phyloP scores from a whole-genome alignment of 2,888 invertebrate genomes.

The Hecatera dysodea region DNA sequence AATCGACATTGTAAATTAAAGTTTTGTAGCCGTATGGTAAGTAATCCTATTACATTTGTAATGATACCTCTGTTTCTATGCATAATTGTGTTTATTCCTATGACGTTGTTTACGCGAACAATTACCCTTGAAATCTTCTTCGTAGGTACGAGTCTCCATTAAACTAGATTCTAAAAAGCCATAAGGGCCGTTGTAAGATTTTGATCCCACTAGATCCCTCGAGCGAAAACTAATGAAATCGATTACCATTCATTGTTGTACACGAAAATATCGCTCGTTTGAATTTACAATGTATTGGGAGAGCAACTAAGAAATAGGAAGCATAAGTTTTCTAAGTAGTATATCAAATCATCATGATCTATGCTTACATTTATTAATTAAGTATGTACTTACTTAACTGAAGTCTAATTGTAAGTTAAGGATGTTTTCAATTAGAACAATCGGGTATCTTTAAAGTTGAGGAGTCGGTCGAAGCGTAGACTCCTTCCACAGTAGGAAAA shows the following conservation, averaged over 20 bases:
- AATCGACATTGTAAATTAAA: not conserved
- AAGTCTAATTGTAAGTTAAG: not conserved
- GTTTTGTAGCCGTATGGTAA: not conserved
- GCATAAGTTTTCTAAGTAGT: not conserved
- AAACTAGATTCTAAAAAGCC: not conserved
- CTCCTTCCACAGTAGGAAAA: not conserved
- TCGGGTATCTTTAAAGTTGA: not conserved
- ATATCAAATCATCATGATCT: not conserved
- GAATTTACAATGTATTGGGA: constrained; percentile 1
- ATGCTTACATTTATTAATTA: not conserved
- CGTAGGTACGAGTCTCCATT: not conserved
- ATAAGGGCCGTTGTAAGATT: not conserved
- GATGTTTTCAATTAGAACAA: not conserved
- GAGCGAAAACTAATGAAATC: constrained; percentile 31
- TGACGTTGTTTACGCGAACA: not conserved
- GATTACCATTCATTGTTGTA: constrained; percentile 1
- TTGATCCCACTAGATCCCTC: constrained; percentile 1
- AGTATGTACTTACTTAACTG: not conserved
- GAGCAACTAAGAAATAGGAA: not conserved
- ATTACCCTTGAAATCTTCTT: not conserved
- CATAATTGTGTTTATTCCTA: not conserved
- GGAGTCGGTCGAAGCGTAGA: not conserved
- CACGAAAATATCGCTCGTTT: constrained; percentile 14
- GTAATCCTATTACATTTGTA: constrained; percentile 1
- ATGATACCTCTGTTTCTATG: not conserved